phyloP scores from a whole-genome alignment of 2,113 vertebrate genomes.

The Dicerorhinus sumatrensis region DNA sequence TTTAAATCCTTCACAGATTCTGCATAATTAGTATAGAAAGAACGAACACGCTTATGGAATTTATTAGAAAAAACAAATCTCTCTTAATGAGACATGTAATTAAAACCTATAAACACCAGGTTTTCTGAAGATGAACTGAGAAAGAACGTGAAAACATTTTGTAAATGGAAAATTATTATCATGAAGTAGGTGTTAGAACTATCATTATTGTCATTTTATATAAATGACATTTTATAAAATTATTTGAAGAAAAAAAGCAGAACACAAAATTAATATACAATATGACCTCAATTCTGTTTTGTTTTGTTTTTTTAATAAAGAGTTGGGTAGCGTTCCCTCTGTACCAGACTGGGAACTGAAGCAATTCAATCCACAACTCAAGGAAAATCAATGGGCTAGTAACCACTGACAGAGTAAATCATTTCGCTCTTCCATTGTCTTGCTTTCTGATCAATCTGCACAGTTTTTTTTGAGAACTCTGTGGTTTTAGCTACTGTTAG shows the following conservation, averaged over 20 bases:
- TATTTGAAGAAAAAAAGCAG: neutral
- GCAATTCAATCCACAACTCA: neutral
- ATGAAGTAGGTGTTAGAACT: neutral
- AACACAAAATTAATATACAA: neutral
- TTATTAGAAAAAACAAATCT: slow-evolving; percentile 41
- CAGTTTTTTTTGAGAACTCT: slow-evolving; percentile 36
- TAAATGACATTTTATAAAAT: neutral
- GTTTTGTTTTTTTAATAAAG: neutral
- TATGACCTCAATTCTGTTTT: neutral
- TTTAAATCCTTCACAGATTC: neutral
- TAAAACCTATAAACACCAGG: neutral
- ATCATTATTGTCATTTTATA: neutral
- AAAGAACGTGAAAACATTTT: neutral
- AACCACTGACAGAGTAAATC: slow-evolving; percentile 31
- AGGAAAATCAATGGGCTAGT: slow-evolving; percentile 30
- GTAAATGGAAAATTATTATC: slow-evolving; percentile 22
- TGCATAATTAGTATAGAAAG: slow-evolving; percentile 4
- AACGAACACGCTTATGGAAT: neutral
- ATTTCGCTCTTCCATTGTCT: slow-evolving; percentile 29
- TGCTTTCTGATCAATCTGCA: slow-evolving; percentile 20
- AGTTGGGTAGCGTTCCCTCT: neutral
- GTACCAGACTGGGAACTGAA: neutral
- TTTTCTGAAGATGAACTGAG: slow-evolving; percentile 34
- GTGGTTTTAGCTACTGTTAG: neutral
- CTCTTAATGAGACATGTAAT: slow-evolving; percentile 10